Percentiles rank a stretch among this genome's conserved stretches.
Evolutionary conservation across 53 echinoderm and acorn worm genomes (phyloP).

Genomic region (Patiria pectinifera): DNA sequence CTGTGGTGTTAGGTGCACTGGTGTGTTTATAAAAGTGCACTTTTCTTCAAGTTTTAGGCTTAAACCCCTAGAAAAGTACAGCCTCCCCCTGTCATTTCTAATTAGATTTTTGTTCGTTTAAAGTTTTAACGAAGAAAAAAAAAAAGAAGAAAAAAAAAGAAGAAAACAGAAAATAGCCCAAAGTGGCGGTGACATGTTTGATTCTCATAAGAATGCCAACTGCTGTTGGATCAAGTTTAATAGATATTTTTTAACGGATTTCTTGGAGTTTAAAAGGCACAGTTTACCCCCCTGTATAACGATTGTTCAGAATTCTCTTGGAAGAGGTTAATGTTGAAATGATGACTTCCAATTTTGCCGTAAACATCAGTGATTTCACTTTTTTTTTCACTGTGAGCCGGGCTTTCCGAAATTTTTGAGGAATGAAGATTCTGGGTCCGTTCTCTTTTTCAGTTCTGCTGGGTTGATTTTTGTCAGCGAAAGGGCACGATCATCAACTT

Average conservation of each 20-base stretch:
- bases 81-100: background rate
- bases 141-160: background rate
- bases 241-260: background rate
- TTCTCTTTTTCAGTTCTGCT: no score
- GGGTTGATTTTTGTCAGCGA: no score
- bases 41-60: constrained; percentile 2
- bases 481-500: no score
- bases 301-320: background rate
- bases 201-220: constrained; percentile 15
- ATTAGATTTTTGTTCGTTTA: constrained; percentile 7
- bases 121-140: background rate
- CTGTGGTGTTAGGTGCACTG: constrained; percentile 45
- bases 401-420: no score
- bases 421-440: no score
- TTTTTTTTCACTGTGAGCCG: no score
- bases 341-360: no score
- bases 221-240: background rate
- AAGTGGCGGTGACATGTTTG: background rate
- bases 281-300: background rate
- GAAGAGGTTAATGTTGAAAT: constrained; percentile 1
- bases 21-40: constrained; percentile 33
- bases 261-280: constrained; percentile 44
- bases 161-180: background rate
- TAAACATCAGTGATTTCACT: no score
- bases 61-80: background rate